Conservation (phyloP, 1,140 invertebrate genomes). For the Drosophila nigromelanica region DNA sequence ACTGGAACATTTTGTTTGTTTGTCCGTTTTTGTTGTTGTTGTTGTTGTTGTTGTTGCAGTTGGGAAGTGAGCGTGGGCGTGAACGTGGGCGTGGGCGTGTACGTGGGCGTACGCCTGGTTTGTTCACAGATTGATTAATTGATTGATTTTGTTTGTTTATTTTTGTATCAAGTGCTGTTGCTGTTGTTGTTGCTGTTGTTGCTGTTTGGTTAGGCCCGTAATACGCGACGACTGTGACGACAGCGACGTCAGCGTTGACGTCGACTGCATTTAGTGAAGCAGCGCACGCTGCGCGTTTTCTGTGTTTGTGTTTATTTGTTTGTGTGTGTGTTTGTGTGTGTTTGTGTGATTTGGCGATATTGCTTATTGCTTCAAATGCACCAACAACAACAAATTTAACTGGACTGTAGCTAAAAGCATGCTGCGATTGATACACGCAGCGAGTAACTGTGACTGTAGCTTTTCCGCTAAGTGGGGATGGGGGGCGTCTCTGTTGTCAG, state of each 20-base stretch:
- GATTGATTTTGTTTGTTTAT: slow-evolving; percentile 82
- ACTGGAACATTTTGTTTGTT: slow-evolving; percentile 56
- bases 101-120: slow-evolving; percentile 48
- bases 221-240: slow-evolving; percentile 43
- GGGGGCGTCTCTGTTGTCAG: background rate
- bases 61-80: slow-evolving; percentile 35
- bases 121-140: slow-evolving; percentile 78
- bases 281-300: slow-evolving; percentile 22
- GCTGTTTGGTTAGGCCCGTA: slow-evolving; percentile 37
- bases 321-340: background rate
- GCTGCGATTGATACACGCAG: slow-evolving; percentile 10
- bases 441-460: slow-evolving; percentile 28
- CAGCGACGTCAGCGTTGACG: slow-evolving; percentile 35
- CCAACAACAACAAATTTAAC: slow-evolving; percentile 23
- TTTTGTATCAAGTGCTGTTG: slow-evolving; percentile 72
- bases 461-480: slow-evolving; percentile 19
- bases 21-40: background rate
- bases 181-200: slow-evolving; percentile 12
- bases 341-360: slow-evolving; percentile 16
- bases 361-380: slow-evolving; percentile 19
- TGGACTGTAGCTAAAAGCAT: slow-evolving; percentile 19
- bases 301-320: slow-evolving; percentile 21
- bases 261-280: slow-evolving; percentile 54
- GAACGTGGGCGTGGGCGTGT: slow-evolving; percentile 59
- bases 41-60: slow-evolving; percentile 1